Evolutionary conservation across 2,113 vertebrate genomes (phyloP), one percentile per base, ranked within the genome.

Genomic region (Hippocampus guttulatus): DNA sequence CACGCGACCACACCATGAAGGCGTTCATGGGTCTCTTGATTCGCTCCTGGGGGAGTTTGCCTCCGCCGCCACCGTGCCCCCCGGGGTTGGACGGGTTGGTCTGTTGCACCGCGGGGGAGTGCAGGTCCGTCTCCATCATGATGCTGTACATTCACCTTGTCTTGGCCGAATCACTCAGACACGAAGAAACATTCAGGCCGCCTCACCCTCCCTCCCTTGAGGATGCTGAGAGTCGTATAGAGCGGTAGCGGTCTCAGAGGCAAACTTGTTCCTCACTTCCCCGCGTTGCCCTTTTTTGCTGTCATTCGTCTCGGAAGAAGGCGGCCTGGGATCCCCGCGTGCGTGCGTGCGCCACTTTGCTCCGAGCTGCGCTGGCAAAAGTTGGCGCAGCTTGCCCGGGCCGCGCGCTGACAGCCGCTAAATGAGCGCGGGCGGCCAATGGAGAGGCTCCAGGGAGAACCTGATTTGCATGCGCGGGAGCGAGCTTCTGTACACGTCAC

Each of bases 111-210:
- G 92, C 91, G 72, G 96, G 95, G 91, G 95, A 95, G 88, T 96
- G 96, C 81, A 97, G 90, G 93, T 98, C 96, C 92, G 96, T 95
- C 67, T 98, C 97, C 96, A 98, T 98, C 97, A 98, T 98, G 94
- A 98, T 95, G 93, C 97, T 95, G 94, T 97, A 98, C 97, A 98
- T 98, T 93, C 94, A 94, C 88, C 81, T 80, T 76, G 92, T 88
- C 91, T 86, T 87, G 27, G 76, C 69, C 20, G 81, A 79, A 83
- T 67, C 84, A 89, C 89, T 91, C 89, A 87, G 54, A 91, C 84
- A 80, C 89, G 72, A 73, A 82, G 70, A 84, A 80, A 86, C 92
- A 93, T 91, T 87, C 88, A 90, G 88, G 52, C 77, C 43, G 75
- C 38, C 75, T 27, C 16, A 23, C 64, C 60, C 75, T 12, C 43